phyloP scores from a whole-genome alignment of 2,888 invertebrate genomes.

The Stratiomys singularior region DNA sequence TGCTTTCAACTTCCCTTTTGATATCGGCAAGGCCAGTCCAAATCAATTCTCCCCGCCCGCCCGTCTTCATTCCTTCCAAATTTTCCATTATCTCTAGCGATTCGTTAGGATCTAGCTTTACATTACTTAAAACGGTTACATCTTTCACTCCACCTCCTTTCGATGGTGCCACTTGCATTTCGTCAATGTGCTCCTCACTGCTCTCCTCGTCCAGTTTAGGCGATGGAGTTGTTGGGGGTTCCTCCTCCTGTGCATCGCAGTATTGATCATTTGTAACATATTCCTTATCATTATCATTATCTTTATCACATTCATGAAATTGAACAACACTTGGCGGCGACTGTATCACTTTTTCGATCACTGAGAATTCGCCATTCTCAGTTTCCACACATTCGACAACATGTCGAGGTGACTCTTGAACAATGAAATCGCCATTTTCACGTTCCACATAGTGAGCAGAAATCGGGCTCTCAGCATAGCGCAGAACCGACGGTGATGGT shows the following conservation, averaged over 20 bases:
- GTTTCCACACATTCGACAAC: constrained; percentile 65
- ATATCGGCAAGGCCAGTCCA: constrained; percentile 46
- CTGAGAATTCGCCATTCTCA: constrained; percentile 65
- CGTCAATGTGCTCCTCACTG: not conserved
- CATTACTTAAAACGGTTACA: constrained; percentile 64
- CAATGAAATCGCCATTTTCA: constrained; percentile 65
- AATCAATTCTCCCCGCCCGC: constrained; percentile 40
- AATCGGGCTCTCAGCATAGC: constrained; percentile 60
- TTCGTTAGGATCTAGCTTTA: constrained; percentile 64
- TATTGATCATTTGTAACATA: constrained; percentile 52
- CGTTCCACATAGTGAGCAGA: constrained; percentile 63
- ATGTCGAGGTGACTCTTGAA: constrained; percentile 64
- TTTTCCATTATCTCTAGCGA: constrained; percentile 64
- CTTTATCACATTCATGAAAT: constrained; percentile 58
- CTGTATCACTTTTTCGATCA: constrained; percentile 65
- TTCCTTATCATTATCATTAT: constrained; percentile 20
- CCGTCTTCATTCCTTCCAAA: constrained; percentile 59
- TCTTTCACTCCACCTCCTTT: constrained; percentile 52
- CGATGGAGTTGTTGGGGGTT: constrained; percentile 31
- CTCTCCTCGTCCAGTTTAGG: constrained; percentile 35
- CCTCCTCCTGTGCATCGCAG: constrained; percentile 56
- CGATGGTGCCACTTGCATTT: not conserved
- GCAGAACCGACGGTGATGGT: constrained; percentile 61
- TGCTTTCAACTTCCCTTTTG: constrained; percentile 29
- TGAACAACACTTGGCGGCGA: constrained; percentile 64